These are phyloP conservation scores for Scaptomyza pallida DNA, from an alignment of 1,140 invertebrate species.

Conservation along the genomic window DNA sequence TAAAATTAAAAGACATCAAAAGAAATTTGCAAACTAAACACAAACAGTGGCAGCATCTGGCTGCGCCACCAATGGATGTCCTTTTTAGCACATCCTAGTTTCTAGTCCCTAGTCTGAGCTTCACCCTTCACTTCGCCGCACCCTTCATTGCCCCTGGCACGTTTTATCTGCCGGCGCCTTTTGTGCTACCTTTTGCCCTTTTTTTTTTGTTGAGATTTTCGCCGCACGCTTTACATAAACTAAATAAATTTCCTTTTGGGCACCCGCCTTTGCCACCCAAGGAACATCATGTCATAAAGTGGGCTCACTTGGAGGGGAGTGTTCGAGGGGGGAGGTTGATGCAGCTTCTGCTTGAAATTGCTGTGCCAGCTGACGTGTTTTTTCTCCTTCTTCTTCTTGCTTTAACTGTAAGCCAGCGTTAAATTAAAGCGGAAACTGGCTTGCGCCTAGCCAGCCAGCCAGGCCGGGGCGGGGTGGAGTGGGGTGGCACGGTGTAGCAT, in stretches of 20 bases:
- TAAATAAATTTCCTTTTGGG: constrained; percentile 66
- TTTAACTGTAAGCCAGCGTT: constrained; percentile 53
- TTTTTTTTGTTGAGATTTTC: constrained; percentile 23
- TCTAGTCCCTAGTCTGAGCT: constrained; percentile 1
- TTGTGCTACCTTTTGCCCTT: constrained; percentile 63
- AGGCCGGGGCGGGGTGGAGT: constrained; percentile 3
- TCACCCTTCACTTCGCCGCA: too few species aligned
- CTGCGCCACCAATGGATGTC: constrained; percentile 45
- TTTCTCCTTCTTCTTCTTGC: constrained; percentile 21
- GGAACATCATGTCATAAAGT: constrained; percentile 42
- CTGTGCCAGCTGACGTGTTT: constrained; percentile 49
- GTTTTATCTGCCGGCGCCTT: constrained; percentile 46
- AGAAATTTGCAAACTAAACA: constrained; percentile 80
- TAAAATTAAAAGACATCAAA: constrained; percentile 81
- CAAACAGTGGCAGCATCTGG: constrained; percentile 44
- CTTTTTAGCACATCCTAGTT: constrained; percentile 43
- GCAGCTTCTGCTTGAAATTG: constrained; percentile 70
- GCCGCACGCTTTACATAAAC: constrained; percentile 71
- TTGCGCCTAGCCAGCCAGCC: constrained; percentile 17
- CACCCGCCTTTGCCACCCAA: constrained; percentile 16
- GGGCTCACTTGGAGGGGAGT: constrained; percentile 22
- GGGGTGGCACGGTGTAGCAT: constrained; percentile 19
- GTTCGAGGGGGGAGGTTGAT: background rate
- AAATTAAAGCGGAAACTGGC: constrained; percentile 79
- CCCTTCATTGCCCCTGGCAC: background rate